Conservation (phyloP, 2,113 vertebrate genomes). For the Heliornis fulica region DNA sequence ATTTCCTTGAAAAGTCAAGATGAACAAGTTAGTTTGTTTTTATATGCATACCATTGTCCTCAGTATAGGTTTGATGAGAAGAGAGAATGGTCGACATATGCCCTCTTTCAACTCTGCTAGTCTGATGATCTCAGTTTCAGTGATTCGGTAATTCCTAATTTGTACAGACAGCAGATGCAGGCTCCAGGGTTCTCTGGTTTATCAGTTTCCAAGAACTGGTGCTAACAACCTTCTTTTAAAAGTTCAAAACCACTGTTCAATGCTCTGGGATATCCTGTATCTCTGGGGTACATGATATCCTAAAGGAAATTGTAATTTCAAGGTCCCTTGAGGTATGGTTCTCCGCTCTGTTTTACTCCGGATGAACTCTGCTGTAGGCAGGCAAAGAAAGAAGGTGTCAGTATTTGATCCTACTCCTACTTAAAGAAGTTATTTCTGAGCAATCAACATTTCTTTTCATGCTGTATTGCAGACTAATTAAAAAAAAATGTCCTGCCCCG, state of each 20-base stretch:
- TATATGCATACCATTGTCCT: background rate
- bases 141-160: background rate
- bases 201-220: constrained; percentile 16
- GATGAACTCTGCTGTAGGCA: background rate
- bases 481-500: background rate
- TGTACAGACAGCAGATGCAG: background rate
- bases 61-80: background rate
- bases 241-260: background rate
- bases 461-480: background rate
- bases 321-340: background rate
- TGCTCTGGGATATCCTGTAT: too few relatives aligned
- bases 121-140: background rate
- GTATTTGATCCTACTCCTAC: background rate
- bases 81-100: background rate
- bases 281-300: background rate
- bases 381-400: background rate
- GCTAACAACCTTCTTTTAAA: background rate
- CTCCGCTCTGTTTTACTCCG: background rate
- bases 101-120: background rate
- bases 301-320: background rate
- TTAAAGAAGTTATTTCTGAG: background rate
- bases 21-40: background rate
- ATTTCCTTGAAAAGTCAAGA: background rate
- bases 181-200: background rate
- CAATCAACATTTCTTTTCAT: background rate